A percentile compares a stretch with the other conserved stretches of the same genome.
These are phyloP conservation scores for Clostera curtula DNA, from an alignment of 2,888 invertebrate species.

Conservation along the genomic window DNA sequence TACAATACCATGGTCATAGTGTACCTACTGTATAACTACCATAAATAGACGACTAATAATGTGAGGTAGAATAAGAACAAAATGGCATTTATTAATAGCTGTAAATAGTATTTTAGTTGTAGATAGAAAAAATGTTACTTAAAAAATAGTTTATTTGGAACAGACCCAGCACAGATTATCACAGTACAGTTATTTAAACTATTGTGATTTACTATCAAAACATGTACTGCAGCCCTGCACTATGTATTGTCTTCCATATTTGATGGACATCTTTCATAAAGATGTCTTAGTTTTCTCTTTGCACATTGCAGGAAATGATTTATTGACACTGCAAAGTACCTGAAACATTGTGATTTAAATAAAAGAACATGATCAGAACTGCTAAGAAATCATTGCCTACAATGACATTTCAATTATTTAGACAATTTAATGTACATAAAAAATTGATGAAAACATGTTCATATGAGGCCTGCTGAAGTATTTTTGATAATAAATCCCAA, in stretches of 20 bases:
- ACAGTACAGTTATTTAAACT: constrained; percentile 6
- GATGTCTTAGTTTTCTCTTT: too few species aligned
- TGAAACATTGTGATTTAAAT: too few species aligned
- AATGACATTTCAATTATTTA: too few species aligned
- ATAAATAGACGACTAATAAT: constrained; percentile 2
- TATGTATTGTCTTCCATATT: too few species aligned
- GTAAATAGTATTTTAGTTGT: constrained; percentile 24
- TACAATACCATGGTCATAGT: too few species aligned
- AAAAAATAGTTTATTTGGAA: constrained; percentile 16
- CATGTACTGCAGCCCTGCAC: too few species aligned
- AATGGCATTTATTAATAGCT: constrained; percentile 36
- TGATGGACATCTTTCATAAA: not conserved
- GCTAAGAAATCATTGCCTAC: too few species aligned
- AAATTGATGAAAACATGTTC: constrained; percentile 1
- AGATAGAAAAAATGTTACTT: constrained; percentile 16
- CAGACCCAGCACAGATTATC: constrained; percentile 17
- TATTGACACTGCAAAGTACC: too few species aligned
- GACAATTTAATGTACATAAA: not conserved
- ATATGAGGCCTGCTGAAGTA: too few species aligned
- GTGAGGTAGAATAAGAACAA: constrained; percentile 15
- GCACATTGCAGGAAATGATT: too few species aligned
- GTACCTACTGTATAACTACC: too few species aligned
- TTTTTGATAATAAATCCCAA: constrained; percentile 15
- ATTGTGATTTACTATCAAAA: constrained; percentile 10
- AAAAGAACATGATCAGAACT: too few species aligned